These are phyloP conservation scores for Ictidomys tridecemlineatus DNA, from an alignment of 2,113 vertebrate genomes.

Conservation along the genomic window DNA sequence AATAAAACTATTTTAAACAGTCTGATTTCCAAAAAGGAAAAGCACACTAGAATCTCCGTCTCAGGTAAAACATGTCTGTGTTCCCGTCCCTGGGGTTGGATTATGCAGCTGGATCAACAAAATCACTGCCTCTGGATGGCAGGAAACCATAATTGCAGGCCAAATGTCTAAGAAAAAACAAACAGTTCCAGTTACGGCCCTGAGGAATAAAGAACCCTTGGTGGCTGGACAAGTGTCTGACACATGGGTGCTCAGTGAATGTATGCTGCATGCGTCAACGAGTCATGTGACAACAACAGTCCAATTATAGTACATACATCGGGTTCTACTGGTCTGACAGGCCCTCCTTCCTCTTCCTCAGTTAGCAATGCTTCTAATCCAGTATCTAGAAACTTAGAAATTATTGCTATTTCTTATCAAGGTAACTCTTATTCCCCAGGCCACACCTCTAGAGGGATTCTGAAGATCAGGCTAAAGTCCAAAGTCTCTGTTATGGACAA, in stretches of 20 bases:
- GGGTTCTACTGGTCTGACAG: neutral
- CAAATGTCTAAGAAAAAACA: conserved; percentile 38
- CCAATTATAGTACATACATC: neutral
- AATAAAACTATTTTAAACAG: neutral
- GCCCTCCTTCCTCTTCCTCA: neutral
- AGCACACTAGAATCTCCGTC: neutral
- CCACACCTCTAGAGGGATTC: conserved; percentile 43
- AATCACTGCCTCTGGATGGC: conserved; percentile 20
- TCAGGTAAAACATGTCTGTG: neutral
- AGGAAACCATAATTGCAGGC: conserved; percentile 26
- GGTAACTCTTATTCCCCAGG: conserved; percentile 32
- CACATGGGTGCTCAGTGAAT: neutral
- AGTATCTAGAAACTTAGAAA: conserved; percentile 60
- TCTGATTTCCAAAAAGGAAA: conserved; percentile 61
- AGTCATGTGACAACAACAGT: neutral
- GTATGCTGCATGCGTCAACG: neutral
- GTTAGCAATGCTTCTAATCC: conserved; percentile 38
- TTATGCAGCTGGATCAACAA: neutral
- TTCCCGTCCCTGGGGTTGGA: neutral
- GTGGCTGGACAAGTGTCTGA: neutral
- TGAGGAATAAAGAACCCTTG: neutral
- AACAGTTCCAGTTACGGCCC: neutral
- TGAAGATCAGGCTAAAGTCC: conserved; percentile 72
- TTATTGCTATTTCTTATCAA: conserved; percentile 60
- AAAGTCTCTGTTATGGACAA: conserved; percentile 71